Evolutionary conservation across 2,888 invertebrate genomes (phyloP), one percentile per base, ranked within the genome.

Genomic region (Willowsia nigromaculata): DNA sequence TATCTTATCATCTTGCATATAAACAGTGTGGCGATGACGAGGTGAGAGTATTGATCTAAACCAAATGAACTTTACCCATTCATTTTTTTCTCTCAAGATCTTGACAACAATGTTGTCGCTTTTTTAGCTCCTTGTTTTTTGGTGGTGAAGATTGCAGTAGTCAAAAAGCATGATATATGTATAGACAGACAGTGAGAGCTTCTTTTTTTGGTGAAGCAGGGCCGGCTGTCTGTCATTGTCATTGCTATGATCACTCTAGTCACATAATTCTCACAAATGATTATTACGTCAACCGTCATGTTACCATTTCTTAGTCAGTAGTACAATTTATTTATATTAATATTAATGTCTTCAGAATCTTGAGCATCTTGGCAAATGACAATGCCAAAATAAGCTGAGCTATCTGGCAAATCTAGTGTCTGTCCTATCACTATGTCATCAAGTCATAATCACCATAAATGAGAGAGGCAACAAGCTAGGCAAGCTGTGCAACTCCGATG

Each of bases 201-300:
- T 25, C 27, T 27, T 1, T 59, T 59, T 59, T 59, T 59, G 59
- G 62, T 62, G 15, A 62, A 33, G 33, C 62, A 33, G 62, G 33
- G 62, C 33, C n/a, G 30, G n/a, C 30, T 33, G 15, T 71, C 71
- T 71, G 43, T 71, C 40, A 71, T 40, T 71, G 71, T 40, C 71
- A 40, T 15, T 40, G 43, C 33, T 68, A 37, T 37, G 62, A 62
- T 71, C 71, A 71, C 71, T 11, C 15, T n/a, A 71, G 40, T 71
- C 71, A 3, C 71, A 40, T 71, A 40, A 71, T 25, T 71, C 71
- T 40, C 71, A 11, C 71, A 62, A 71, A 40, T 40, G 43, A 25
- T 37, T 71, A 4, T n/a, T 43, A 43, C 71, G 43, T 71, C 37
- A 71, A 71, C 40, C 15, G 9, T 11, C 9, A 43, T 43, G 71